Evolutionary conservation across 2,888 invertebrate genomes (phyloP).

Genomic region (Drosophila acutilabella): DNA sequence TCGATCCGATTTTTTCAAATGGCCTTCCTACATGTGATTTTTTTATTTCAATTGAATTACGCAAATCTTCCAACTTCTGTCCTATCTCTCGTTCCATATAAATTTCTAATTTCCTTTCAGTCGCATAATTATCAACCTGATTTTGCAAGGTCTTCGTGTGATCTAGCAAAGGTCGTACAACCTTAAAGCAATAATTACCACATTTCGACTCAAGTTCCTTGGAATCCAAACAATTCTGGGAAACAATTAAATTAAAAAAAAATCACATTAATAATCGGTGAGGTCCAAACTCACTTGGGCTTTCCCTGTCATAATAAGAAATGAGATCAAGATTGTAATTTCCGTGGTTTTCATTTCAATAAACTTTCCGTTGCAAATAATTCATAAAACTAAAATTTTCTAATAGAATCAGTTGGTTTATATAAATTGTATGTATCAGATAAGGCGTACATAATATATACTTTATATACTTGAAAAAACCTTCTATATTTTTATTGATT

Average conservation of each 20-base stretch:
- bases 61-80: constrained; percentile 3
- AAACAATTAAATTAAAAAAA: not conserved
- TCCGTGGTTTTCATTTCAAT: not conserved
- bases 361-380: not conserved
- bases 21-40: not conserved
- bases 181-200: not conserved
- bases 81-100: not conserved
- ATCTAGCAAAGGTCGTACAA: not conserved
- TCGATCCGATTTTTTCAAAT: not conserved
- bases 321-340: not conserved
- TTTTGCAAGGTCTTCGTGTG: not conserved
- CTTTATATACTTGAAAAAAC: too few relatives aligned
- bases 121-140: not conserved
- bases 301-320: not conserved
- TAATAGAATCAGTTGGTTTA: not conserved
- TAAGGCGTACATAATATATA: too few relatives aligned
- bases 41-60: not conserved
- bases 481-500: not conserved
- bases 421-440: not conserved
- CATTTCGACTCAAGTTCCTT: not conserved
- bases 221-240: not conserved
- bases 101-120: not conserved
- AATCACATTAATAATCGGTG: not conserved
- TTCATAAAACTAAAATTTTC: not conserved
- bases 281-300: not conserved